These are phyloP conservation scores for Aleadryas rufinucha DNA, from an alignment of 2,113 vertebrate genomes.

Conservation along the genomic window DNA sequence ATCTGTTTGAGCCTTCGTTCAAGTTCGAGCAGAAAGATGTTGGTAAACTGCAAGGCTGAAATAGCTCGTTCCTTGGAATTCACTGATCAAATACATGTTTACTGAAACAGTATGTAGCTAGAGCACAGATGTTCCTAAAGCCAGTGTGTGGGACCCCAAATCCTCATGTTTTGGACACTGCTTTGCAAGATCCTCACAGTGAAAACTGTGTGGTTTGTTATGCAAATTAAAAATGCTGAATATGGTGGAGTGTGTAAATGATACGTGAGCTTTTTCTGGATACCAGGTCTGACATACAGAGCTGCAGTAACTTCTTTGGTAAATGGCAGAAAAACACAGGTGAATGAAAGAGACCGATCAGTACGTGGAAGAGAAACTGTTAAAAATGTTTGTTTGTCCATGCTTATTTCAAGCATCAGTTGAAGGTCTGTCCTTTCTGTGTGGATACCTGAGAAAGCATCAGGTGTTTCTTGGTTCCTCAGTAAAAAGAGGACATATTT, in stretches of 20 bases:
- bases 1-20: background rate
- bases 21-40: background rate
- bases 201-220: background rate
- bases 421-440: background rate
- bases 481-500: background rate
- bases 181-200: background rate
- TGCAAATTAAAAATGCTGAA: background rate
- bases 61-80: background rate
- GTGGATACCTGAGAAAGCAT: background rate
- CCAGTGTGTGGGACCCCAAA: background rate
- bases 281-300: background rate
- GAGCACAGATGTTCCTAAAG: background rate
- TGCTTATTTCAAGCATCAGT: background rate
- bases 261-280: background rate
- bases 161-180: background rate
- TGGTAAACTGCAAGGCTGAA: background rate
- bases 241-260: background rate
- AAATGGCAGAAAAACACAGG: background rate
- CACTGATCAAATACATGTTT: background rate
- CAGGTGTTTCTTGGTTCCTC: background rate
- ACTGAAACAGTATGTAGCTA: background rate
- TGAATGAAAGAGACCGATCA: background rate
- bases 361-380: background rate
- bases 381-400: background rate
- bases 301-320: background rate